Evolutionary conservation across 2,113 vertebrate genomes (phyloP), one percentile per base, ranked within the genome.

Genomic region (Archilochus colubris): DNA sequence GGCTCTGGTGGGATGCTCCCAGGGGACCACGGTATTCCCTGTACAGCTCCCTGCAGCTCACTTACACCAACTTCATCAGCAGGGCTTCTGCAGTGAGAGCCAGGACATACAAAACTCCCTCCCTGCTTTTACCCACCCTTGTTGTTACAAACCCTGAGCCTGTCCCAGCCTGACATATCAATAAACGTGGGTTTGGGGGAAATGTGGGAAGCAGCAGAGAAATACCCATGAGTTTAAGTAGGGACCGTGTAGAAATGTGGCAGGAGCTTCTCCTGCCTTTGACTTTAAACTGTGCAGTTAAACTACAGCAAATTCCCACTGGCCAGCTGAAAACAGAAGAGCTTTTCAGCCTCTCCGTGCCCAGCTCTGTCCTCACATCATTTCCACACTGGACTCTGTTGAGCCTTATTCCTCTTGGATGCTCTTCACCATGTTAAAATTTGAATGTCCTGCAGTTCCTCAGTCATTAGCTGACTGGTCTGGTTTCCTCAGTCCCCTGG

Each of bases 41-140:
- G 40, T 84, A 81, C 92, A 89, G 92, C 87, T 94, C 81, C 24
- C 73, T 74, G 92, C 94, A 94, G 95, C 92, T 94, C 92, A 93
- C 88, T 87, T 77, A 40, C 4, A 9, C 78, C 19, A 17, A 48
- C 61, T 70, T 85, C 7, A 6, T 89, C 78, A 84, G 77, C 67
- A 64, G 73, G 76, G 46, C 61, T 88, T 40, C 86, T 80, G 92
- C 73, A 83, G 74, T 16, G n/a, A 93, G 59, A 91, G 18, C 10
- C 58, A 53, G 72, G 48, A 64, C 58, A 25, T 22, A 54, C 0
- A 28, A 23, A 62, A 78, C 62, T 55, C 19, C 22, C n/a, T 74
- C 27, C 9, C 18, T 59, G 30, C 15, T 33, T 51, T 9, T 4
- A 3, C 4, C 13, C 12, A 40, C 40, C 5, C 0, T 5, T 31